Percentiles rank a stretch among this genome's conserved stretches.
phyloP scores from a whole-genome alignment of 2,888 invertebrate genomes.

The Standfussiana lucernea region DNA sequence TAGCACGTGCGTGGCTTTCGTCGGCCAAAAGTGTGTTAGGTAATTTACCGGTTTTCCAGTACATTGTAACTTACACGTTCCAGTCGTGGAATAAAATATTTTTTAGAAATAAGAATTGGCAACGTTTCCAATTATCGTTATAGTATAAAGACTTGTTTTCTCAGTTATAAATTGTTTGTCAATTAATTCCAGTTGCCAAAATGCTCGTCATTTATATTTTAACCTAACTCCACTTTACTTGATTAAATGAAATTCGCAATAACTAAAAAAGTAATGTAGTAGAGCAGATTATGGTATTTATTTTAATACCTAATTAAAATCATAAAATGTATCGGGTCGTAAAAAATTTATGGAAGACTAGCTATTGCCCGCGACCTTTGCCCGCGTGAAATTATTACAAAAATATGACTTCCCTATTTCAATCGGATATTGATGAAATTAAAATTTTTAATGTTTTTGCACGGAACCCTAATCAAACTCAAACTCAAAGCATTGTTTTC shows the following conservation, averaged over 20 bases:
- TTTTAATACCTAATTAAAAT: slow-evolving; percentile 12
- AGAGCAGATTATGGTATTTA: neutral
- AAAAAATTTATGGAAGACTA: neutral
- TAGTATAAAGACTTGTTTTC: neutral
- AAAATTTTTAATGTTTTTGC: too few relatives aligned
- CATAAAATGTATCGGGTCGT: neutral
- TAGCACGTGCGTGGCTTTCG: slow-evolving; percentile 51
- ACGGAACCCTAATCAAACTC: too few relatives aligned
- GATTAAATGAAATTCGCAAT: neutral
- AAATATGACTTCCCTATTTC: too few relatives aligned
- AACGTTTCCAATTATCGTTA: neutral
- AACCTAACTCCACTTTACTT: neutral
- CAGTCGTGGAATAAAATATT: neutral
- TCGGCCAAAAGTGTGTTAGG: slow-evolving; percentile 40
- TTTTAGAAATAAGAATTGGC: neutral
- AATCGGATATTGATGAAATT: too few relatives aligned
- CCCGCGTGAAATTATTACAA: too few relatives aligned
- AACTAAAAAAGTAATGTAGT: neutral
- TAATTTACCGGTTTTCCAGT: slow-evolving; percentile 29
- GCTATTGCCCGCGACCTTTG: too few relatives aligned
- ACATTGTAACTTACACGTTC: slow-evolving; percentile 11
- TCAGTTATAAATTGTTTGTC: neutral
- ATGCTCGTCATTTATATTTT: too few relatives aligned
- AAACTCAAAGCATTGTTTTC: too few relatives aligned
- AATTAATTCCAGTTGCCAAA: neutral